Conservation (phyloP, 2,888 invertebrate genomes). For the Aphidius colemani region DNA sequence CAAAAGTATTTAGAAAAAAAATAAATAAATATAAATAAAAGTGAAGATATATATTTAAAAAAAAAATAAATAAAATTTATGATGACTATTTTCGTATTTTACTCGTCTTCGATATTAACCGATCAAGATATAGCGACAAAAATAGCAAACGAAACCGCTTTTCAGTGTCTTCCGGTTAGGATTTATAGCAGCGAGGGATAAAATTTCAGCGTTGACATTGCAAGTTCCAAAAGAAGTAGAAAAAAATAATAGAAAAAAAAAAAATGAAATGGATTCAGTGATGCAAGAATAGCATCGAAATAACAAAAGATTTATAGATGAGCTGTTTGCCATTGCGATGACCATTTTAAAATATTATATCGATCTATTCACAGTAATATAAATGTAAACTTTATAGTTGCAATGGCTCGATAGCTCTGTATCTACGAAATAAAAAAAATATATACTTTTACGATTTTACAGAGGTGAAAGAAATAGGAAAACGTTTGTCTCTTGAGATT, state of each 20-base stretch:
- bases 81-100: neutral
- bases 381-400: slow-evolving; percentile 26
- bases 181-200: slow-evolving; percentile 17
- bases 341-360: slow-evolving; percentile 15
- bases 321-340: slow-evolving; percentile 18
- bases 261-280: slow-evolving; percentile 18
- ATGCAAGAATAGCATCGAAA: slow-evolving; percentile 1
- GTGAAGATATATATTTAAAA: neutral
- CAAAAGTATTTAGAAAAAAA: too few species aligned
- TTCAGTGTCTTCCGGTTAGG: slow-evolving; percentile 17
- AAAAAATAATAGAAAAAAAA: neutral
- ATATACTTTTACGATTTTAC: neutral
- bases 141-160: slow-evolving; percentile 12
- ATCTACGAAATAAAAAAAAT: neutral
- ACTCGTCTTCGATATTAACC: neutral
- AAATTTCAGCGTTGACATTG: neutral
- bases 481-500: too few species aligned
- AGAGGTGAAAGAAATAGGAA: neutral
- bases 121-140: neutral
- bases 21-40: too few species aligned
- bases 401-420: neutral
- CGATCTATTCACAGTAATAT: slow-evolving; percentile 24
- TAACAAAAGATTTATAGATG: slow-evolving; percentile 24
- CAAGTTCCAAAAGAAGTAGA: neutral
- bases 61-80: slow-evolving; percentile 5